Evolutionary conservation across 2,888 invertebrate genomes (phyloP).

Genomic region (Raillietiella orientalis): DNA sequence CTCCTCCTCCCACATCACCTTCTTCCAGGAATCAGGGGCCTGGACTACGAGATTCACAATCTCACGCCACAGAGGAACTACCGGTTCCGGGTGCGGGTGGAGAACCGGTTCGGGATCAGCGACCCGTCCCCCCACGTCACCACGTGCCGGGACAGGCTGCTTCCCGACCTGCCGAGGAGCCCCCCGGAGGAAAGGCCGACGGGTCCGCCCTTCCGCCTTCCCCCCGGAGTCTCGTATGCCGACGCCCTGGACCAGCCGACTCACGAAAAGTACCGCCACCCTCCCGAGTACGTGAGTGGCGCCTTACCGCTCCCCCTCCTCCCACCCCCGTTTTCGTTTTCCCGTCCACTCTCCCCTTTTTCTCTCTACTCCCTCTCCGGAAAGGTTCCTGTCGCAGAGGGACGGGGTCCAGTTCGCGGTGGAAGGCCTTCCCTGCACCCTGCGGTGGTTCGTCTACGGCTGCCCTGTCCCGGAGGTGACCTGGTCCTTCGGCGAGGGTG

Average conservation of each 20-base stretch:
- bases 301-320: background rate
- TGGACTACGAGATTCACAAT: slow-evolving; percentile 13
- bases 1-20: background rate
- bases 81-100: slow-evolving; percentile 18
- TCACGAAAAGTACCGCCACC: slow-evolving; percentile 46
- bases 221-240: slow-evolving; percentile 6
- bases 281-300: slow-evolving; percentile 19
- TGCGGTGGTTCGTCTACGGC: slow-evolving; percentile 82
- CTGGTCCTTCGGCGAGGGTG: slow-evolving; percentile 58
- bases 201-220: slow-evolving; percentile 6
- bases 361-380: too few relatives aligned
- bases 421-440: slow-evolving; percentile 54
- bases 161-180: too few relatives aligned
- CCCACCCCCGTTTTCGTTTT: background rate
- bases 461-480: slow-evolving; percentile 81
- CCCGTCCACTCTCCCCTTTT: slow-evolving; percentile 3
- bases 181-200: slow-evolving; percentile 5
- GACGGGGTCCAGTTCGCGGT: slow-evolving; percentile 65
- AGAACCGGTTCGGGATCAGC: slow-evolving; percentile 18
- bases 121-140: slow-evolving; percentile 16
- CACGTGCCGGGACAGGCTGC: slow-evolving; percentile 8
- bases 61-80: slow-evolving; percentile 17
- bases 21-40: slow-evolving; percentile 11
- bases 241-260: slow-evolving; percentile 57
- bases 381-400: slow-evolving; percentile 49